Percentiles rank a stretch among this genome's conserved stretches.
These are phyloP conservation scores for Aethina tumida DNA, from an alignment of 1,140 invertebrate species.

Conservation along the genomic window DNA sequence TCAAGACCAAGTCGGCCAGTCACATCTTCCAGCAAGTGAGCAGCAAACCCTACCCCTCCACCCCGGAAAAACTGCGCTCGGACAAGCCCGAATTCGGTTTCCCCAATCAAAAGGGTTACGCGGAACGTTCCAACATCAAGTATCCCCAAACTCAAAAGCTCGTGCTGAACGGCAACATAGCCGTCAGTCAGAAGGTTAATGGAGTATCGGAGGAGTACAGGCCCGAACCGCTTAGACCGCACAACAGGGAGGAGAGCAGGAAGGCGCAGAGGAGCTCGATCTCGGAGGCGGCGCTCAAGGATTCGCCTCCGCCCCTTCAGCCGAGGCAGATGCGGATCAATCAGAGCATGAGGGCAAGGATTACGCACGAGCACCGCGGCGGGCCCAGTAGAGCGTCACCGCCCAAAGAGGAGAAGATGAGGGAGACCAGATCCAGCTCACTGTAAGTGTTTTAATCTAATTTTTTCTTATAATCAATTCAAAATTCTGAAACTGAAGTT, in stretches of 20 bases:
- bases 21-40: slow-evolving; percentile 28
- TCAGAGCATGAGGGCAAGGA: slow-evolving; percentile 33
- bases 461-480: slow-evolving; percentile 5
- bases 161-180: slow-evolving; percentile 40
- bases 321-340: slow-evolving; percentile 33
- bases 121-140: slow-evolving; percentile 25
- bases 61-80: slow-evolving; percentile 4
- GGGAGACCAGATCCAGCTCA: slow-evolving; percentile 18
- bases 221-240: slow-evolving; percentile 24
- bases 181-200: slow-evolving; percentile 33
- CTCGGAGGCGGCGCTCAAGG: slow-evolving; percentile 22
- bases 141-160: slow-evolving; percentile 28
- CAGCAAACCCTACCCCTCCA: slow-evolving; percentile 21
- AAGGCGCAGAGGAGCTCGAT: slow-evolving; percentile 19
- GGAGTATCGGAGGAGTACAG: slow-evolving; percentile 24
- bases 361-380: slow-evolving; percentile 20
- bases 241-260: slow-evolving; percentile 18
- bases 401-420: slow-evolving; percentile 18
- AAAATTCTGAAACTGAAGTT: no score
- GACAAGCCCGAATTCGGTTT: slow-evolving; percentile 18
- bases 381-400: slow-evolving; percentile 14
- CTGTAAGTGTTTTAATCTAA: slow-evolving; percentile 25
- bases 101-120: slow-evolving; percentile 25
- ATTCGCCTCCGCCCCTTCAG: slow-evolving; percentile 31
- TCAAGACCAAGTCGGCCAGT: slow-evolving; percentile 21